These are phyloP conservation scores for Gonioctena quinquepunctata DNA, from an alignment of 1,140 invertebrate genomes.

Conservation along the genomic window DNA sequence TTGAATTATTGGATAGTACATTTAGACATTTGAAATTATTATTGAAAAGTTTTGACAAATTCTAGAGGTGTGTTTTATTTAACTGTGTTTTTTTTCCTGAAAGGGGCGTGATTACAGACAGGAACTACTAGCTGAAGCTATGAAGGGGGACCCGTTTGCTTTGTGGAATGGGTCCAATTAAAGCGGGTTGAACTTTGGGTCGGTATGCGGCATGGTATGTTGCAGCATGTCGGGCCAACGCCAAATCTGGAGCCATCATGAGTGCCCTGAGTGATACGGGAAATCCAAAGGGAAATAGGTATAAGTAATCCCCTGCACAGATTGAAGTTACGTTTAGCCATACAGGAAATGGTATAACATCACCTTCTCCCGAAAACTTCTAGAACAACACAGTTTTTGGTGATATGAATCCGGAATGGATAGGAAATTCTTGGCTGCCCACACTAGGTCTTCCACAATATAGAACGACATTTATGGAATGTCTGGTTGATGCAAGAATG, in stretches of 20 bases:
- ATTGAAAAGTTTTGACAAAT: too few relatives aligned
- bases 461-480: constrained; percentile 99
- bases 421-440: constrained; percentile 98
- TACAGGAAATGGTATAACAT: constrained; percentile 94
- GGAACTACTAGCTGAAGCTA: constrained; percentile 95
- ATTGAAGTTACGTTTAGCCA: constrained; percentile 94
- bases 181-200: constrained; percentile 99
- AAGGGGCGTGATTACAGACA: constrained; percentile 77
- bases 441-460: constrained; percentile 95
- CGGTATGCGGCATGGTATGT: constrained; percentile 99
- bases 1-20: too few relatives aligned
- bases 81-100: constrained; percentile 10
- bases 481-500: constrained; percentile 98
- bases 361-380: constrained; percentile 93
- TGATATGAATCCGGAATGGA: constrained; percentile 99
- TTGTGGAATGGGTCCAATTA: constrained; percentile 99
- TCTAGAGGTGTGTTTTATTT: constrained; percentile 21
- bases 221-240: constrained; percentile 97
- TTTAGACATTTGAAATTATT: background rate
- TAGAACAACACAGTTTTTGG: constrained; percentile 96
- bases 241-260: constrained; percentile 99
- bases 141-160: constrained; percentile 99
- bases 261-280: constrained; percentile 97
- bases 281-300: constrained; percentile 99
- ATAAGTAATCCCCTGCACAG: constrained; percentile 95